Evolutionary conservation across 30 jellyfish, hydroid and myxozoan species (phyloP), one percentile per base, ranked within the genome.

Genomic region (Cassiopea xamachana): DNA sequence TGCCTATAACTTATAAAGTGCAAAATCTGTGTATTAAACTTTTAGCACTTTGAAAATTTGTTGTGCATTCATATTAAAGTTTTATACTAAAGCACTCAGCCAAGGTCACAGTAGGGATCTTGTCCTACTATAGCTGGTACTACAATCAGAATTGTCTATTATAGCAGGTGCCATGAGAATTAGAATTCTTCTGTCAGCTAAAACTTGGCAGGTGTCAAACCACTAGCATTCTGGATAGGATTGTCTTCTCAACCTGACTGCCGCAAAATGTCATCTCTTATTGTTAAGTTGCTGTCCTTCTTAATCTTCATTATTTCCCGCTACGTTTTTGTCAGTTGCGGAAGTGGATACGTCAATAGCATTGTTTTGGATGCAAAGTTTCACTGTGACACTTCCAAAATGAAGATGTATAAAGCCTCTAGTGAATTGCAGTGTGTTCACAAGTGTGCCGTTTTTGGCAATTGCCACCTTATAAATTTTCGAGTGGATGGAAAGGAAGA

Each of bases 371-470:
- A 82, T 68, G 27, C 90, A 12, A 82, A 68, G 60, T 82, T 82
- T 68, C 50, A 82, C 5, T 82, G 90, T 61, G 75, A 82, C 5
- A 47, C 59, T 2, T 82, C 90, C 2, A 79, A 67, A 4, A 47
- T 47, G 74, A 12, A 2, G 71, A 55, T 44, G 0, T 43, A 13
- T 48, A 67, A 49, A 82, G 60, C 72, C 8, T 27, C 90, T 5
- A 82, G 82, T 51, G 90, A 82, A 19, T 39, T 82, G 2, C 83
- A 82, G 58, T 82, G 90, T 67, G 83, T 82, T 44, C 90, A 82
- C 18, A 69, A 58, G 68, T 82, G 90, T 19, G 80, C 90, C 45
- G 45, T 9, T 16, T 51, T 39, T 17, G 44, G 8, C 10, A 68
- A 45, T 16, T 82, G 90, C 82, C 74, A 82, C 16, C 82, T 82